These are phyloP conservation scores for Dallia pectoralis DNA, from an alignment of 2,797 vertebrate species.

Conservation along the genomic window DNA sequence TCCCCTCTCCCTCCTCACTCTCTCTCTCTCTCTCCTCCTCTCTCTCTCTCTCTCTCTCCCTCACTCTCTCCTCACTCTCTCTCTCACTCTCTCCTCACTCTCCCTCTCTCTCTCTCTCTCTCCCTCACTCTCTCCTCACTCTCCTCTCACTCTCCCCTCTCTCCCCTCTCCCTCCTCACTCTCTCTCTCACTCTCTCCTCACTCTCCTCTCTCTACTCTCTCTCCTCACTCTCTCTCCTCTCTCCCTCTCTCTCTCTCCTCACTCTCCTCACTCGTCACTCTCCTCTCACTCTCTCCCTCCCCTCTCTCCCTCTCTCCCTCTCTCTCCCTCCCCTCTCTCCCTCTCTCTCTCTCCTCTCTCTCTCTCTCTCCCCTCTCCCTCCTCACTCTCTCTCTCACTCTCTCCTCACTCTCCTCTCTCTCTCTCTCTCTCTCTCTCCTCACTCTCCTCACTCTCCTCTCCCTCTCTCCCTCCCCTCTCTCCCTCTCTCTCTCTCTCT, in stretches of 20 bases:
- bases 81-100: constrained; percentile 8
- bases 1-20: not conserved
- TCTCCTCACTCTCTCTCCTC: not conserved
- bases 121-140: too few species aligned
- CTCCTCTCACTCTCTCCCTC: constrained; percentile 8
- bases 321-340: not conserved
- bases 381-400: too few species aligned
- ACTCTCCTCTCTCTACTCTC: not conserved
- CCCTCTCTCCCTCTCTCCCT: not conserved
- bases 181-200: constrained; percentile 10
- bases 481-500: constrained; percentile 7
- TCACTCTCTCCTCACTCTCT: constrained; percentile 1
- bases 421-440: not conserved
- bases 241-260: not conserved
- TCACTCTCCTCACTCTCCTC: not conserved
- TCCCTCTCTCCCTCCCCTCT: not conserved
- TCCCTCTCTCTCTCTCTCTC: not conserved
- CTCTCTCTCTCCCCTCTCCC: constrained; percentile 15
- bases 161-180: not conserved
- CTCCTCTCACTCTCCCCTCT: not conserved
- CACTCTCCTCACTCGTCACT: not conserved
- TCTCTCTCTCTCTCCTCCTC: not conserved
- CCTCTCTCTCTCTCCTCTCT: not conserved
- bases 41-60: constrained; percentile 20
- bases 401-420: not conserved